A percentile compares a stretch with the other conserved stretches of the same genome.
These are phyloP conservation scores for Alviniconcha strummeri DNA, from an alignment of 2,888 invertebrate species.

Conservation along the genomic window DNA sequence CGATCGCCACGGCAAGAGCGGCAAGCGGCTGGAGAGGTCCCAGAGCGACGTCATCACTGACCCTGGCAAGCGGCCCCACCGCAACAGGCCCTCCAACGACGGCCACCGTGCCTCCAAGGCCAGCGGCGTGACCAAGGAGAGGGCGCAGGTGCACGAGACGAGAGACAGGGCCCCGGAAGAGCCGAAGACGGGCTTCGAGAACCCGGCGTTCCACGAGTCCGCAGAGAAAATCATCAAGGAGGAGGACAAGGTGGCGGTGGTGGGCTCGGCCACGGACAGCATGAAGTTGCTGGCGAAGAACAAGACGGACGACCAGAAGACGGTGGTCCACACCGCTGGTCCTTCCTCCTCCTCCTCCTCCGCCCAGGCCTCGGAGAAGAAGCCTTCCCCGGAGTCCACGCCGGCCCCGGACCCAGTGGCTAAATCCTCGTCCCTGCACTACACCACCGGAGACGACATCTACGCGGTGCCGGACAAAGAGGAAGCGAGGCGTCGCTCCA, in stretches of 20 bases:
- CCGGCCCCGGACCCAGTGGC: background rate
- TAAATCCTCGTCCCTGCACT: conserved; percentile 23
- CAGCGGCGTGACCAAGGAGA: conserved; percentile 13
- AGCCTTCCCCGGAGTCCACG: background rate
- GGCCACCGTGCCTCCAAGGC: conserved; percentile 5
- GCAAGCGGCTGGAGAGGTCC: conserved; percentile 13
- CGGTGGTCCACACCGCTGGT: background rate
- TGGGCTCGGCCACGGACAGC: conserved; percentile 45
- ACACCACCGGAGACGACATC: conserved; percentile 39
- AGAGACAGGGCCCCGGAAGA: background rate
- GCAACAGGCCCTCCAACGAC: background rate
- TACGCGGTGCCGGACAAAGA: conserved; percentile 37
- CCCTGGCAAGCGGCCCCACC: conserved; percentile 10
- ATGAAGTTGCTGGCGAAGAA: conserved; percentile 48
- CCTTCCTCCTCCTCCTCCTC: background rate
- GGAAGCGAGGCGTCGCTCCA: background rate
- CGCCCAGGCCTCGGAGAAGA: background rate
- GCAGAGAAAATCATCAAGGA: background rate
- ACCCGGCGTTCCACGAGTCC: background rate
- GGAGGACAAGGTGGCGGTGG: background rate
- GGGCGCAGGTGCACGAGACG: conserved; percentile 10
- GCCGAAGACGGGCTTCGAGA: background rate
- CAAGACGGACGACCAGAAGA: conserved; percentile 50
- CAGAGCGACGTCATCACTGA: conserved; percentile 15
- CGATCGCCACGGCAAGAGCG: background rate